Evolutionary conservation across 2,888 invertebrate genomes (phyloP), one percentile per base, ranked within the genome.

Genomic region (Meghimatium bilineatum): DNA sequence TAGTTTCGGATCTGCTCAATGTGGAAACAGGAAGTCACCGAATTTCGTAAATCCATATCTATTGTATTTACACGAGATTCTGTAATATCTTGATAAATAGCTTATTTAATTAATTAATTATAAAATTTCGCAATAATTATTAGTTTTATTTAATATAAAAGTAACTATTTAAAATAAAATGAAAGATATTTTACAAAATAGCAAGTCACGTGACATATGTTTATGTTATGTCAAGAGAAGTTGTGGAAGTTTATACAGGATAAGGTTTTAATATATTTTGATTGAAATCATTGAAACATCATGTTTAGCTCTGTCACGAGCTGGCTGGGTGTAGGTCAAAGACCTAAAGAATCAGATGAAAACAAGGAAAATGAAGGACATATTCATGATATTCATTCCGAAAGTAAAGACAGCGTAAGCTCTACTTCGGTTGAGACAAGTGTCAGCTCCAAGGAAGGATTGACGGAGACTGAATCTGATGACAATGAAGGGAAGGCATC

Each of bases 281-380:
- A 17, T 26, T 34, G n/a, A 60, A 60, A 49, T n/a, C 66, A 34
- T 32, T 38, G n/a, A 60, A 1, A 75, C 17, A 86, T 77, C 82
- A 92, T 92, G 91, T 91, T 92, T 84, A 90, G 89, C 85, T 88
- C 90, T 67, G 89, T 91, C 60, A 88, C 90, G 80, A 91, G 88
- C 86, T 92, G 92, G 92, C 86, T 91, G 66, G 91, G 92, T 83
- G 90, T 88, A 38, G 88, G 87, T 44, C 88, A 89, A 77, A 90
- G 89, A 63, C 86, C 87, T 34, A 87, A 89, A 69, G 89, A 89
- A 63, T 85, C 87, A n/a, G 90, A 84, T 20, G 88, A 88, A 74
- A 85, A 86, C 74, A 88, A 88, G 56, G 88, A 88, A 79, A 86
- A 88, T 85, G 56, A 88, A 67, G 86, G 77, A 29, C 85, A 86